Conservation (phyloP, 2,888 invertebrate species). For the Gastracanthus pulcherrimus region DNA sequence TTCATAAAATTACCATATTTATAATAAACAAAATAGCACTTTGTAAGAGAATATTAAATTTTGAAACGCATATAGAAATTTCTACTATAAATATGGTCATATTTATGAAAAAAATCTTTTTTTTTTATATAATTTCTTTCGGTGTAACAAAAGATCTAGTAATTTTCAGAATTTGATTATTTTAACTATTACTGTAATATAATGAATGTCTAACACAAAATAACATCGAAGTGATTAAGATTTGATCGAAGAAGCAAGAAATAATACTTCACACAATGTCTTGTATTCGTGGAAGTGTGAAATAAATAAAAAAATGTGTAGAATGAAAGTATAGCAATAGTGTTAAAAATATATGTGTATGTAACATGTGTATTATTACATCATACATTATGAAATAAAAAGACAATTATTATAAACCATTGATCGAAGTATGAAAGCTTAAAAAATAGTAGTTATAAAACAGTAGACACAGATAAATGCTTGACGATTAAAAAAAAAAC, state of each 20-base stretch:
- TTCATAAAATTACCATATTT: too few species aligned
- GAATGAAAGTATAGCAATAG: neutral
- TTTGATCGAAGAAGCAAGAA: constrained; percentile 22
- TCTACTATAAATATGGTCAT: too few species aligned
- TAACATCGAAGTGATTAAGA: neutral
- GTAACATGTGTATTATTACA: neutral
- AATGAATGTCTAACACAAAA: constrained; percentile 29
- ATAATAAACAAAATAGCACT: too few species aligned
- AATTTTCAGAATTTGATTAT: too few species aligned
- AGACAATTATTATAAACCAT: constrained; percentile 23
- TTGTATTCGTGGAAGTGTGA: constrained; percentile 21
- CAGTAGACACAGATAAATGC: constrained; percentile 24
- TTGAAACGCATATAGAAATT: too few species aligned
- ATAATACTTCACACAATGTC: constrained; percentile 30
- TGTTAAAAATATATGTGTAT: constrained; percentile 25
- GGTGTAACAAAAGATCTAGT: too few species aligned
- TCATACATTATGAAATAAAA: neutral
- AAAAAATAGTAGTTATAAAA: constrained; percentile 45
- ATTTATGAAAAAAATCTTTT: too few species aligned
- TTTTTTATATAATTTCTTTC: too few species aligned
- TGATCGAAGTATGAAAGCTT: constrained; percentile 29
- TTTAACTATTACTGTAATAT: neutral
- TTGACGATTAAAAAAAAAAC: neutral
- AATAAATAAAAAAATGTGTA: neutral
- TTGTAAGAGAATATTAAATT: too few species aligned